Percentiles rank a stretch among this genome's conserved stretches.
phyloP scores from a whole-genome alignment of 2,888 invertebrate species.

The Sialis fuliginosa region DNA sequence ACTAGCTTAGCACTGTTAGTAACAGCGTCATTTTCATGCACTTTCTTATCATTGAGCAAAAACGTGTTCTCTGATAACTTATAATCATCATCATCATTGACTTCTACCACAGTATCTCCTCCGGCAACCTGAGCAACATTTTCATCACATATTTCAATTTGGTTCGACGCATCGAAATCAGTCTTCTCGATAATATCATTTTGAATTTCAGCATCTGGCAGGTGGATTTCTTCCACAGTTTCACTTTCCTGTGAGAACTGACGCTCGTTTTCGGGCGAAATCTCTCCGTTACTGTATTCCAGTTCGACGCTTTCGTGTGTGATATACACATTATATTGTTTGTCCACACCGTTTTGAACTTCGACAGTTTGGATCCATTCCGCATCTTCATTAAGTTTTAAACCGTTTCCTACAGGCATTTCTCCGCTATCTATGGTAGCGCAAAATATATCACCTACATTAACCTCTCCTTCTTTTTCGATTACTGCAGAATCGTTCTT shows the following conservation, averaged over 20 bases:
- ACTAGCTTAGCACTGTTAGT: conserved; percentile 4
- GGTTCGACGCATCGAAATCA: neutral
- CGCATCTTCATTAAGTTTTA: neutral
- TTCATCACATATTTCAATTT: neutral
- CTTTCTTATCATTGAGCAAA: conserved; percentile 1
- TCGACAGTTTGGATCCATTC: neutral
- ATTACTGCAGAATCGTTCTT: too few relatives aligned
- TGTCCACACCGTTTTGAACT: neutral
- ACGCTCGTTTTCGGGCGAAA: conserved; percentile 8
- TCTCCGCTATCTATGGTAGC: neutral
- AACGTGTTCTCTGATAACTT: conserved; percentile 1
- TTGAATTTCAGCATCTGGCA: neutral
- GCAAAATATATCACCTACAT: too few relatives aligned
- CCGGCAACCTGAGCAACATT: neutral
- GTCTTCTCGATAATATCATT: neutral
- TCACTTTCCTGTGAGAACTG: conserved; percentile 4
- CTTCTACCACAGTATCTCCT: neutral
- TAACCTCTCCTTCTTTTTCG: too few relatives aligned
- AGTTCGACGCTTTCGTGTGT: neutral
- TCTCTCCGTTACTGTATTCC: conserved; percentile 4
- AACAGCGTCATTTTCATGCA: neutral
- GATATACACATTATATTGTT: too few relatives aligned
- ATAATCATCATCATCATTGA: neutral
- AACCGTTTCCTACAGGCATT: neutral
- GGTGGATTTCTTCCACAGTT: neutral